Evolutionary conservation across 1,140 invertebrate species (phyloP), one percentile per base, ranked within the genome.

Genomic region (Forficula auricularia): DNA sequence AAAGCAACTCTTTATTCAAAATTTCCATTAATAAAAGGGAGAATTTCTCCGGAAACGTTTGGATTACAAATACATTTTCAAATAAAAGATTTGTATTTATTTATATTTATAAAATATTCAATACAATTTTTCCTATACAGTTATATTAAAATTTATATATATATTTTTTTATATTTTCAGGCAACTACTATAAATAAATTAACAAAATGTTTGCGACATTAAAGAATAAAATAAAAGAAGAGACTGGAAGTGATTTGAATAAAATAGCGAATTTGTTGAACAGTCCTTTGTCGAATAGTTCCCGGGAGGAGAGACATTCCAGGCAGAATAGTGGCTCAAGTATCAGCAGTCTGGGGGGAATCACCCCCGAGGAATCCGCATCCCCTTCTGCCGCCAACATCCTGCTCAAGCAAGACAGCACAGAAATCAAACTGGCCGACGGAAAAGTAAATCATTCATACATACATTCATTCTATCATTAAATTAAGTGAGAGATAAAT

Each of bases 141-240:
- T n/a, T n/a, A n/a, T n/a, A n/a, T n/a, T n/a, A n/a, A n/a, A n/a
- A n/a, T n/a, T n/a, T n/a, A n/a, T n/a, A n/a, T n/a, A n/a, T n/a
- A n/a, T n/a, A n/a, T n/a, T n/a, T n/a, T n/a, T n/a, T n/a, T n/a
- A n/a, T n/a, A n/a, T n/a, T n/a, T n/a, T n/a, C n/a, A n/a, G n/a
- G n/a, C n/a, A n/a, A n/a, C n/a, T n/a, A n/a, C n/a, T n/a, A n/a
- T n/a, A n/a, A n/a, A n/a, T n/a, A n/a, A n/a, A n/a, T n/a, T n/a
- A n/a, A 27, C 38, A 54, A 43, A 27, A 59, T 59, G 57, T 59
- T 59, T 47, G 54, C 54, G 19, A 54, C 53, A 38, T 52, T 59
- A 50, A 80, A 79, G 55, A 79, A 78, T 54, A 79, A 79, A 61
- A 79, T 80, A 51, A 68, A 71, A 43, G 76, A 79, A 54, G 77